These are phyloP conservation scores for Drosophila vallismaia DNA, from an alignment of 2,888 invertebrate genomes.

Conservation along the genomic window DNA sequence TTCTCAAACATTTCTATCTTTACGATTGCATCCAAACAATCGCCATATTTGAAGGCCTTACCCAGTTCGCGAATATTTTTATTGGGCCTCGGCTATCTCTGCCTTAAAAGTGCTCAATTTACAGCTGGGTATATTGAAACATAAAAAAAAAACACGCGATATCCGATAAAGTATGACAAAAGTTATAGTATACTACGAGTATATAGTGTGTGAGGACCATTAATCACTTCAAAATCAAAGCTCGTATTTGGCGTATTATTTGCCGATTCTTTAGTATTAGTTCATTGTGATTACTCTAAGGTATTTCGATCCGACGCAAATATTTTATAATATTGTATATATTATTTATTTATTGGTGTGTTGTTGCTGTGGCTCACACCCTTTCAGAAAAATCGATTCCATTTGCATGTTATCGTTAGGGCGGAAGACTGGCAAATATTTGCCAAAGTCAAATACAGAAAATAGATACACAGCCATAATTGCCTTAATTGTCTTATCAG, in stretches of 20 bases:
- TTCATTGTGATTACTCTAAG: slow-evolving; percentile 21
- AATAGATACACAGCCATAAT: slow-evolving; percentile 49
- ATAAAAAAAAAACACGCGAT: slow-evolving; percentile 19
- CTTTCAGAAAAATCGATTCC: slow-evolving; percentile 35
- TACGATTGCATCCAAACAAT: background rate
- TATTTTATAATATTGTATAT: slow-evolving; percentile 6
- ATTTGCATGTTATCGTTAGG: slow-evolving; percentile 52
- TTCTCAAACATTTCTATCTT: background rate
- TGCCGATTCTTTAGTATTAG: slow-evolving; percentile 69
- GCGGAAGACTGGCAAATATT: slow-evolving; percentile 30
- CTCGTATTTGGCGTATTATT: slow-evolving; percentile 56
- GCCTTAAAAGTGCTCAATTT: slow-evolving; percentile 54
- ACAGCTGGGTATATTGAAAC: slow-evolving; percentile 49
- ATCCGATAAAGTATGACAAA: slow-evolving; percentile 54
- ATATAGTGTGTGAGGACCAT: slow-evolving; percentile 58
- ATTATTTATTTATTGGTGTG: background rate
- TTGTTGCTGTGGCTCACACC: slow-evolving; percentile 1
- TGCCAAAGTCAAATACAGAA: slow-evolving; percentile 30
- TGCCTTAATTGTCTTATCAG: slow-evolving; percentile 62
- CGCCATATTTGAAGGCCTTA: background rate
- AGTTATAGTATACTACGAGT: background rate
- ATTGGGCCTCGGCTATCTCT: slow-evolving; percentile 23
- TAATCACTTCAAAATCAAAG: slow-evolving; percentile 54
- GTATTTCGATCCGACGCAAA: slow-evolving; percentile 26
- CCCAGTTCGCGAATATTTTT: background rate